Percentiles rank a stretch among this genome's conserved stretches.
These are phyloP conservation scores for Eumerus sabulonum DNA, from an alignment of 2,888 invertebrate species.

Conservation along the genomic window DNA sequence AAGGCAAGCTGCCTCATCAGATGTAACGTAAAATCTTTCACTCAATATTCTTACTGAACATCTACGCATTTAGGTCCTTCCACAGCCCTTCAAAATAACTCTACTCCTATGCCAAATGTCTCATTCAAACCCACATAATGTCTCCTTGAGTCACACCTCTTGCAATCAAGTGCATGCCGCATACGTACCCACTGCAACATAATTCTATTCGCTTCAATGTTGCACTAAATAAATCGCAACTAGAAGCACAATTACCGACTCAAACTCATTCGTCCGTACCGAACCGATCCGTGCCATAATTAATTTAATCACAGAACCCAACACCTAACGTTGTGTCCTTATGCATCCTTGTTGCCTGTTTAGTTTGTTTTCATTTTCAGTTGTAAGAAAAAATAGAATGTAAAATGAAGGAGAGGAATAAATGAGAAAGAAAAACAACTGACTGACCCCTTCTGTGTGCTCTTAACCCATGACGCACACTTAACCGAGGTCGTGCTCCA, in stretches of 20 bases:
- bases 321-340: constrained; percentile 18
- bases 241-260: constrained; percentile 53
- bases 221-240: constrained; percentile 59
- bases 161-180: background rate
- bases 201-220: constrained; percentile 50
- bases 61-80: too few species aligned
- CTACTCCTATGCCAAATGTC: too few species aligned
- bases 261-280: constrained; percentile 34
- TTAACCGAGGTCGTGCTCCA: constrained; percentile 67
- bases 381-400: background rate
- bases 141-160: too few species aligned
- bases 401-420: background rate
- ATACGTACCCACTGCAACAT: constrained; percentile 7
- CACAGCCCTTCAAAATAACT: too few species aligned
- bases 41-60: too few species aligned
- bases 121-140: too few species aligned
- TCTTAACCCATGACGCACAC: constrained; percentile 65
- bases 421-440: constrained; percentile 17
- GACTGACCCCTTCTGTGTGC: constrained; percentile 64
- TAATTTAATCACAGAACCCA: constrained; percentile 50
- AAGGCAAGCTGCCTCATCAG: too few species aligned
- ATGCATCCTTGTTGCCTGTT: background rate
- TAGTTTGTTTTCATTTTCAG: constrained; percentile 17
- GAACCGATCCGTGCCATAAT: constrained; percentile 48
- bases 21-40: too few species aligned